Base-by-base conservation (phyloP, 1,140 invertebrate genomes). In the Hycleus phaleratus region DNA sequence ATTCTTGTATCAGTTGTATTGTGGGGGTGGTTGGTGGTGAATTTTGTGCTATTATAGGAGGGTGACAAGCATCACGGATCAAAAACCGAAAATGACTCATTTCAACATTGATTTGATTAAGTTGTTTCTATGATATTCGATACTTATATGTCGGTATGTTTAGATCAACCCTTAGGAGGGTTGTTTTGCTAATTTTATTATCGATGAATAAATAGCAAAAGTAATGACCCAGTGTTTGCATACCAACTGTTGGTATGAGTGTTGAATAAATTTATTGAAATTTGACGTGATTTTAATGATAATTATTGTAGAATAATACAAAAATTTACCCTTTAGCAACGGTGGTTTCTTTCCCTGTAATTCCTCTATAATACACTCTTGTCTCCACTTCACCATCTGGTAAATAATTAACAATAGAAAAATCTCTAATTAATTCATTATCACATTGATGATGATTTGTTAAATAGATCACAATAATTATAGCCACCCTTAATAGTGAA, bases 341-440 rank as follows among this genome's bases (percentile, higher is more conserved):
- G 46, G 75, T 78, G 0, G 82, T 85, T 68, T 85, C 82, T 64
- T 85, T 85, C 25, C 82, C 83, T 3, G 78, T 79, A 12, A 85
- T 68, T 7, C 81, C 81, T 51, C 80, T 77, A 58, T 71, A 82
- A 67, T 79, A 78, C 24, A 86, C 74, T 12, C 82, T 69, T 2
- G 77, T 77, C 68, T 85, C 84, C 42, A 78, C 69, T 59, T 86
- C 83, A 12, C 83, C 83, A 65, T 86, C 84, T 26, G 76, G 62
- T 5, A 86, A 69, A 38, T 69, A 69, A 54, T 84, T 82, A 2
- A 73, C 78, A 62, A 79, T 77, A 48, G 84, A 70, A 68, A 84
- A 84, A 70, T 84, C 79, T 43, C 73, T 70, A 24, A 77, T 71
- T 52, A 18, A 18, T 18, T 1, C 18, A 2, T 32, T 7, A 32